Conservation (phyloP, 2,888 invertebrate genomes). For the Ecliptopera silaceata region DNA sequence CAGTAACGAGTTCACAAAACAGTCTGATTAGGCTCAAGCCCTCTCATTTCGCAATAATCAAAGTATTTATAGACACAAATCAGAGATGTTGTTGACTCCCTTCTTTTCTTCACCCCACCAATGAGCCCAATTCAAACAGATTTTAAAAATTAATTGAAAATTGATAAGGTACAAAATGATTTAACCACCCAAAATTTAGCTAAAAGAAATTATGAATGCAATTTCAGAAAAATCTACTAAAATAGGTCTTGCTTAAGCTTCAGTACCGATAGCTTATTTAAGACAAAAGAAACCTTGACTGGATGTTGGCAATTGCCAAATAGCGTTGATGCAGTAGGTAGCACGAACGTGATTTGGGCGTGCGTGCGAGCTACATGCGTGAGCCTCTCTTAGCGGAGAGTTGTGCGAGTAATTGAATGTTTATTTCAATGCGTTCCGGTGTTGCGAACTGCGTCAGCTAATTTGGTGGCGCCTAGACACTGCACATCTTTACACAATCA, state of each 20-base stretch:
- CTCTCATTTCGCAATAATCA: slow-evolving; percentile 22
- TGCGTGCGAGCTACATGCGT: slow-evolving; percentile 47
- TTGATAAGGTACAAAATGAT: not conserved
- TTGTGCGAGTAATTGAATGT: too few relatives aligned
- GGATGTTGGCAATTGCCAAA: slow-evolving; percentile 60
- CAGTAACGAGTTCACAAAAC: slow-evolving; percentile 38
- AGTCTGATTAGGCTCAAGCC: slow-evolving; percentile 25
- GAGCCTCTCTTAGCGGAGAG: slow-evolving; percentile 36
- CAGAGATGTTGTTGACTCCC: slow-evolving; percentile 12
- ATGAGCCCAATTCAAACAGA: slow-evolving; percentile 18
- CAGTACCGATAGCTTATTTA: slow-evolving; percentile 46
- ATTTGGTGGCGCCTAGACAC: slow-evolving; percentile 10
- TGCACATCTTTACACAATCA: slow-evolving; percentile 2
- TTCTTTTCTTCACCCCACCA: slow-evolving; percentile 8
- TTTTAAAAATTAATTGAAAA: too few relatives aligned
- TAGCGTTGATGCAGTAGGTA: slow-evolving; percentile 51
- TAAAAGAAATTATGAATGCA: too few relatives aligned
- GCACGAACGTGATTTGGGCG: slow-evolving; percentile 44
- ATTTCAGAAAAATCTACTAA: slow-evolving; percentile 24
- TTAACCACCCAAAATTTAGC: too few relatives aligned
- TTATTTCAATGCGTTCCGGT: slow-evolving; percentile 48
- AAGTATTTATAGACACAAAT: slow-evolving; percentile 3
- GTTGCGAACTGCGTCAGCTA: slow-evolving; percentile 46
- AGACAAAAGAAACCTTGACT: slow-evolving; percentile 59
- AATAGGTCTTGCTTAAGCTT: slow-evolving; percentile 39